Evolutionary conservation across 2,888 invertebrate genomes (phyloP), one percentile per base, ranked within the genome.

Genomic region (Caenorhabditis imperialis): DNA sequence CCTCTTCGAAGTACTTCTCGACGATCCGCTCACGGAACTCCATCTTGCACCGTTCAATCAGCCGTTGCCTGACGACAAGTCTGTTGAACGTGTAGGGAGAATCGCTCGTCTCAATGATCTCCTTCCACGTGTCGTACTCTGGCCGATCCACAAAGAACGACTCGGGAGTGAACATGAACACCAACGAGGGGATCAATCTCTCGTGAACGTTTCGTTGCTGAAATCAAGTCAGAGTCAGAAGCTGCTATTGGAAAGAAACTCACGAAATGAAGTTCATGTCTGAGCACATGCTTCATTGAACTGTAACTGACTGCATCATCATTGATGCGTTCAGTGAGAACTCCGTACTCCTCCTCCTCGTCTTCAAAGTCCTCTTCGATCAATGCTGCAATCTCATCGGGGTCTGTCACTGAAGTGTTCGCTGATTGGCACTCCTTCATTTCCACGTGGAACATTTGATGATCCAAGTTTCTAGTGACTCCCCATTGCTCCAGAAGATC

Each of bases 241-340:
- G 25, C 20, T 10, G 5, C 5, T 8, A 30, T 50, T 27, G 3
- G 30, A 30, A 30, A 30, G 10, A 30, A 30, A 61, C 61, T 61
- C 38, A 71, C 62, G n/a, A 69, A 69, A 22, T 69, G 23, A 14
- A 69, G 53, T 27, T 69, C 69, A 53, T 69, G 60, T 12, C 38
- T 47, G 3, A 40, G 27, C 14, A 58, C 53, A 47, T 69, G 51
- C 6, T 51, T 60, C 3, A 47, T 37, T 2, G 69, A 69, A n/a
- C 37, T 53, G 22, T 69, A 69, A 38, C 69, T 69, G 14, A 40
- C 27, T 7, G 60, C 60, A 53, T 69, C 69, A 10, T 60, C 60
- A 38, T 69, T 57, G 12, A 58, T 69, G 4, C 40, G 44, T 0
- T n/a, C 16, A 7, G 25, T 30, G 12, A 2, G 22, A n/a, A 27